Base-by-base conservation (phyloP, 30 jellyfish, hydroid and myxozoan genomes). In the Aurelia aurita region DNA sequence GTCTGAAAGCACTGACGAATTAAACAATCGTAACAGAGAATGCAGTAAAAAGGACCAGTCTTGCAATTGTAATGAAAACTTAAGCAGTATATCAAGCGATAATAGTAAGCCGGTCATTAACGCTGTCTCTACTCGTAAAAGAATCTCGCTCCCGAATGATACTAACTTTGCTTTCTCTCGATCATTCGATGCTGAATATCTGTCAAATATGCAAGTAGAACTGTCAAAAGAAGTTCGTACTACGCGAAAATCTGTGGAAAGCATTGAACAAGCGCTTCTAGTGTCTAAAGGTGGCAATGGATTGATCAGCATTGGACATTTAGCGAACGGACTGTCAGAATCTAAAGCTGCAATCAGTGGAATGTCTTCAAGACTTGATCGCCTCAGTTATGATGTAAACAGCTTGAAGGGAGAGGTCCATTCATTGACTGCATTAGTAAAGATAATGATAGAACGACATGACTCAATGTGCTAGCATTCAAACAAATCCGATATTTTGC, bases 391-490 rank as follows among this genome's bases (percentile, higher is more conserved):
- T 68, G 96, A 87, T 60, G 96, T 87, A 3, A 64, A 28, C 11
- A 80, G 66, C 16, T 53, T 87, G 60, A 75, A 77, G 43, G 58
- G 70, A n/a, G 96, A 87, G n/a, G 64, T 87, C 55, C 65, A 45
- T 3, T 66, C 90, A 2, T 76, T 87, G 19, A 57, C 96, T 20
- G 80, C 87, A 22, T 46, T 87, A 69, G 81, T 87, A 6, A 71
- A 90, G 25, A 19, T 69, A 32, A 46, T 87, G 53, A 54, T 87
- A 29, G 89, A 87, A 72, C 90, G 60, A 20, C 86, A 83, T n/a
- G 76, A 60, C 39, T 58, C 88, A 11, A 18, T 75, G 58, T 45
- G 88, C 45, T 77, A 53, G 62, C 54, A 55, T 55, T 55, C 29
- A 19, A 13, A 55, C 16, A 39, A 39, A 39, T 39, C 51, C 7